Conservation (phyloP, 2,888 invertebrate species). For the Microctonus aethiopoides region DNA sequence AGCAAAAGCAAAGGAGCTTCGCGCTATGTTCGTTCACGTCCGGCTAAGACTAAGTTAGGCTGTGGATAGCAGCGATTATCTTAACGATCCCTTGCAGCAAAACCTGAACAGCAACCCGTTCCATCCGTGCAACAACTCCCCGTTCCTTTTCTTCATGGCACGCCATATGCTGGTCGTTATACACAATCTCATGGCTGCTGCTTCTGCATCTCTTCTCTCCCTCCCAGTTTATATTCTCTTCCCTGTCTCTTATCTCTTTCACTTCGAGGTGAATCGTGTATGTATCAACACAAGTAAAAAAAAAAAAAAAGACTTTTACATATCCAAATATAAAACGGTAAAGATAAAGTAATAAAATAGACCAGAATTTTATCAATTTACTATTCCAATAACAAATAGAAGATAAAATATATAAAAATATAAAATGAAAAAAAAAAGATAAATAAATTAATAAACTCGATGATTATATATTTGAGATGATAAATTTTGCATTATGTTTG, state of each 20-base stretch:
- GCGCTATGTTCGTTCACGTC: slow-evolving; percentile 41
- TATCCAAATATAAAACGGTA: neutral
- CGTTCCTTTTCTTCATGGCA: slow-evolving; percentile 38
- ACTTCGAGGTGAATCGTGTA: neutral
- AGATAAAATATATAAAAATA: neutral
- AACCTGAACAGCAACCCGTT: slow-evolving; percentile 66
- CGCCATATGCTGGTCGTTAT: slow-evolving; percentile 37
- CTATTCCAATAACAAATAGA: neutral
- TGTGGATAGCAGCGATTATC: slow-evolving; percentile 66
- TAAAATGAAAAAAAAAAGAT: too few relatives aligned
- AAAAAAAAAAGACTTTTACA: too few relatives aligned
- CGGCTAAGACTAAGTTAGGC: slow-evolving; percentile 63
- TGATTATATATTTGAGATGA: neutral
- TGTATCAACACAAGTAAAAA: neutral
- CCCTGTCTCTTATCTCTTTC: neutral
- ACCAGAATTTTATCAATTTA: neutral
- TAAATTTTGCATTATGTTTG: neutral
- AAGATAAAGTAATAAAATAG: neutral
- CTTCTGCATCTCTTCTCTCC: slow-evolving; percentile 28
- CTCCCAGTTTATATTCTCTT: neutral
- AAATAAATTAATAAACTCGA: too few relatives aligned
- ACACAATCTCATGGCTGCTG: slow-evolving; percentile 31
- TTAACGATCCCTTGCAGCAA: slow-evolving; percentile 66
- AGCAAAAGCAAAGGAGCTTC: slow-evolving; percentile 36
- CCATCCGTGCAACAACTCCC: slow-evolving; percentile 37